Evolutionary conservation across 2,888 invertebrate species (phyloP).

Genomic region (Monochamus alternatus): DNA sequence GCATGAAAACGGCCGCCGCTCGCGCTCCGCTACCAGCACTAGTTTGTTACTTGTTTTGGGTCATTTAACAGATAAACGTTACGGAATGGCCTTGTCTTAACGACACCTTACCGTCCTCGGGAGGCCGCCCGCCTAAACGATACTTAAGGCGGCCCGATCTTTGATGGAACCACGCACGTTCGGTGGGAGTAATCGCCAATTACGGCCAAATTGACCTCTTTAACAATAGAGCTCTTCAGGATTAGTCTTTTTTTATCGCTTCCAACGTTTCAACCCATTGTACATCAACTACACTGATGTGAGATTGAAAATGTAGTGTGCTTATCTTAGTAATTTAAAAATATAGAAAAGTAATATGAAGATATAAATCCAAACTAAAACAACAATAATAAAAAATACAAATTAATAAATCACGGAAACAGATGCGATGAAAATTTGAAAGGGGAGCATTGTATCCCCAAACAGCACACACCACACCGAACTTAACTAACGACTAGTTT

Average conservation of each 20-base stretch:
- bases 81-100: slow-evolving; percentile 69
- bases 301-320: too few species aligned
- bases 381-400: too few species aligned
- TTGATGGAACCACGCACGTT: slow-evolving; percentile 54
- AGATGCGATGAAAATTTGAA: too few species aligned
- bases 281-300: neutral
- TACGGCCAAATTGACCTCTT: slow-evolving; percentile 26
- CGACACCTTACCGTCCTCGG: slow-evolving; percentile 67
- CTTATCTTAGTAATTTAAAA: too few species aligned
- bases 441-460: too few species aligned
- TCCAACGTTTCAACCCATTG: neutral
- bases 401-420: too few species aligned
- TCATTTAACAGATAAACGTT: slow-evolving; percentile 68
- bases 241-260: neutral
- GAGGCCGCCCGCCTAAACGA: slow-evolving; percentile 50
- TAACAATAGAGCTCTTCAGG: neutral
- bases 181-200: slow-evolving; percentile 43
- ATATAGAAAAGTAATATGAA: too few species aligned
- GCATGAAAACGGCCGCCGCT: slow-evolving; percentile 68
- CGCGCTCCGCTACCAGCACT: slow-evolving; percentile 54
- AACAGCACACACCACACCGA: too few species aligned
- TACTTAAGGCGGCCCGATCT: slow-evolving; percentile 49
- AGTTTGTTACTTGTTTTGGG: slow-evolving; percentile 70
- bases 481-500: too few species aligned
- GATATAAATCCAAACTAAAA: too few species aligned